Evolutionary conservation across 2,113 vertebrate genomes (phyloP).

Genomic region (Anser brachyrhynchus): DNA sequence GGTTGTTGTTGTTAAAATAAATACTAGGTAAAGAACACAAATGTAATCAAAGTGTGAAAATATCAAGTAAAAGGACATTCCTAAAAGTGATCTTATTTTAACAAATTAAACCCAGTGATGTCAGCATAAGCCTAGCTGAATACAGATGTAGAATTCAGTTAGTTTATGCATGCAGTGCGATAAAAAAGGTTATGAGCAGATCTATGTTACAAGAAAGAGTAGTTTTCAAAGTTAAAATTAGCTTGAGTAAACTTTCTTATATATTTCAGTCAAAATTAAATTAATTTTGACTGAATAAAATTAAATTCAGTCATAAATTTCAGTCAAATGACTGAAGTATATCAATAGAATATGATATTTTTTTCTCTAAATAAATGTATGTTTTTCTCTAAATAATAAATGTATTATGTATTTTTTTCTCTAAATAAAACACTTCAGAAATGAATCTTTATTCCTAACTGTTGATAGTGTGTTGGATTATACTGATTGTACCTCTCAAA

Average conservation of each 20-base stretch:
- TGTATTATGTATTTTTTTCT: neutral
- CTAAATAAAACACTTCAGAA: neutral
- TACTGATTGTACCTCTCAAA: neutral
- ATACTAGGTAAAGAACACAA: neutral
- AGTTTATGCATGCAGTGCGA: neutral
- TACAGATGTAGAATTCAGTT: neutral
- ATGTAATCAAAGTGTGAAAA: neutral
- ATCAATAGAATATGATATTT: neutral
- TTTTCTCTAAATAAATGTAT: neutral
- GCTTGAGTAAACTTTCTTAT: neutral
- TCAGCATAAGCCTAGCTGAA: neutral
- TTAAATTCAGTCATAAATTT: neutral
- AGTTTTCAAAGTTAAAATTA: neutral
- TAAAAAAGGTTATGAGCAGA: neutral
- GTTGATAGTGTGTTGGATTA: neutral
- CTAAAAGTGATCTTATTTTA: neutral
- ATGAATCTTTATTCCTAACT: neutral
- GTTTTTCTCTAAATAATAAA: neutral
- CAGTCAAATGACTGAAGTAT: rapidly evolving
- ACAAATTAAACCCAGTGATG: neutral
- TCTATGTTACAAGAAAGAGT: neutral
- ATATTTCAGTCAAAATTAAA: neutral
- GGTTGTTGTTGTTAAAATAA: neutral
- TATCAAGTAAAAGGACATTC: neutral
- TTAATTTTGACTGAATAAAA: no score